phyloP scores from a whole-genome alignment of 2,113 vertebrate genomes.

The Scalopus aquaticus region DNA sequence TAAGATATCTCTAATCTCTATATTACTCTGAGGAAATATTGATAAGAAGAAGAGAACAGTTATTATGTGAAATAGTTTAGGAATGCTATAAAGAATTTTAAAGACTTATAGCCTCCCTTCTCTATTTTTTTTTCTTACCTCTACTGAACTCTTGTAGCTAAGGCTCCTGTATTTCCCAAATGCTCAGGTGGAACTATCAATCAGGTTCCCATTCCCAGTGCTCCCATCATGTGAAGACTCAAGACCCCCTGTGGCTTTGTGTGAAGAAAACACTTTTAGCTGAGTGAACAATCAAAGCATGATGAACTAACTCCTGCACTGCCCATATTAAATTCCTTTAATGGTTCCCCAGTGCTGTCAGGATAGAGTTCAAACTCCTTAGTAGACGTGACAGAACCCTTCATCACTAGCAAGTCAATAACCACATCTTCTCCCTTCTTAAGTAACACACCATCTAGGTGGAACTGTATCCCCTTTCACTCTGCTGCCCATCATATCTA shows the following conservation, averaged over 20 bases:
- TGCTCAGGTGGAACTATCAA: background rate
- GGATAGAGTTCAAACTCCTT: background rate
- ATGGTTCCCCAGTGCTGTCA: accelerated
- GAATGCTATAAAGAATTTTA: constrained; percentile 13
- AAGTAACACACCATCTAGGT: background rate
- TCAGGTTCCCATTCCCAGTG: background rate
- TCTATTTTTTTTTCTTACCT: background rate
- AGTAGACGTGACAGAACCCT: background rate
- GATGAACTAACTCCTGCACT: background rate
- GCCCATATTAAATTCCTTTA: background rate
- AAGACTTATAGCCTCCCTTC: background rate
- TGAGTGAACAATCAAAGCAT: background rate
- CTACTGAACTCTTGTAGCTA: background rate
- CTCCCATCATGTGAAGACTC: background rate
- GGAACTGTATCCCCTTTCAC: background rate
- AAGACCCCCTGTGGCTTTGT: background rate
- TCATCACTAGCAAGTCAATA: background rate
- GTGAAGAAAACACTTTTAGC: background rate
- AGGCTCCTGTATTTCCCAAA: background rate
- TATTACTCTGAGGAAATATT: constrained; percentile 9
- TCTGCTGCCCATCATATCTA: background rate
- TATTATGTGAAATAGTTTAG: background rate
- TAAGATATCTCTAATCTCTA: background rate
- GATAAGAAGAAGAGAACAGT: background rate
- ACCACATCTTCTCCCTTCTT: background rate